Evolutionary conservation across 2,888 invertebrate genomes (phyloP), one percentile per base, ranked within the genome.

Genomic region (Eristalinus aeneus): DNA sequence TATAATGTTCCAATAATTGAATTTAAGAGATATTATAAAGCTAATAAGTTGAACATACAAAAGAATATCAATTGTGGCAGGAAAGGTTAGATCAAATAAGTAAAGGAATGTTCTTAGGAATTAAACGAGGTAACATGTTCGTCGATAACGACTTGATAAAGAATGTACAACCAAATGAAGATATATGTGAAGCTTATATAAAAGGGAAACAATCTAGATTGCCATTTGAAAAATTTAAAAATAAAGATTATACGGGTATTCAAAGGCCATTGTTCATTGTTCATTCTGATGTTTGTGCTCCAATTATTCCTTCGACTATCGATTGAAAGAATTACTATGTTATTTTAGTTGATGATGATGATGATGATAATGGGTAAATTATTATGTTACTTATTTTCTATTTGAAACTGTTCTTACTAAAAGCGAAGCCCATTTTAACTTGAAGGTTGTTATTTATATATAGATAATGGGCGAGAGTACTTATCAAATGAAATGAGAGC

Each of bases 261-360:
- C 88, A 87, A 58, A 87, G 90, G 88, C n/a, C n/a, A n/a, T n/a
- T n/a, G n/a, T n/a, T n/a, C n/a, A n/a, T n/a, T n/a, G n/a, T n/a
- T n/a, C n/a, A n/a, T n/a, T n/a, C 90, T 91, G 12, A 84, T 91
- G 89, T 91, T 22, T 90, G 90, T 84, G 90, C 89, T 0, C 90
- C 90, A 16, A 89, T 91, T 32, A 89, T 90, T 72, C 90, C 90
- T 73, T 11, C 88, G 0, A 90, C 90, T 0, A 83, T 90, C 77
- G 89, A 91, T 76, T 84, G 88, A 16, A 90, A 90, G 80, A 90
- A 89, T 39, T 90, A 91, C 85, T 89, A 90, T 87, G 88, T 91
- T 4, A 60, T 89, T 6, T 90, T 91, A 88, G 74, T 91, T 68
- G 91, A 91, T 88, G 88, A 91, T n/a, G n/a, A n/a, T n/a, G n/a